Evolutionary conservation across 2,888 invertebrate genomes (phyloP).

Genomic region (Yponomeuta malinellus): DNA sequence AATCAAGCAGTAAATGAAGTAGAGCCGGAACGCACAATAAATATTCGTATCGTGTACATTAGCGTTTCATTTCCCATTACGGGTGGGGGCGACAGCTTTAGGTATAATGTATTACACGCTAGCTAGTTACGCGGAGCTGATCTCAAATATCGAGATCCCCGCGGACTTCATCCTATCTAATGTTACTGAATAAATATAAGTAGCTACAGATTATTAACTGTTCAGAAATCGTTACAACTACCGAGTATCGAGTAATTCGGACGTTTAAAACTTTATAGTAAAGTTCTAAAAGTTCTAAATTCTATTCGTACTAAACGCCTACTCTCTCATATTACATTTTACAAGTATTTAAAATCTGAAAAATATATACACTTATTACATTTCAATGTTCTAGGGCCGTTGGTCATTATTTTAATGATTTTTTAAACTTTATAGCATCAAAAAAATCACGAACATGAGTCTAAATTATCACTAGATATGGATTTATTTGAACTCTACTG

Average conservation of each 20-base stretch:
- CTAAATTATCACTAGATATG: no score
- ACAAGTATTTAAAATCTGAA: no score
- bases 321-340: no score
- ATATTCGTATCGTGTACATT: constrained; percentile 14
- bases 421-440: no score
- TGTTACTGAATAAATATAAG: not conserved
- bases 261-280: no score
- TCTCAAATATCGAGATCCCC: not conserved
- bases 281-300: no score
- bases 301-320: no score
- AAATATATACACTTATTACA: no score
- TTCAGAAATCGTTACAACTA: not conserved
- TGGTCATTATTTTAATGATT: no score
- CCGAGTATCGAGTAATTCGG: not conserved
- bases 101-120: not conserved
- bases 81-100: not conserved
- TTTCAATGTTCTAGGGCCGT: no score
- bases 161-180: not conserved
- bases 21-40: not conserved
- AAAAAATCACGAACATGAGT: no score
- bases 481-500: no score
- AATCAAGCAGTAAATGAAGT: constrained; percentile 2
- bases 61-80: constrained; percentile 11
- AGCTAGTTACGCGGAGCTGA: not conserved
- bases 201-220: not conserved